phyloP scores from a whole-genome alignment of 2,888 invertebrate species.

The Agonopterix subpropinquella region DNA sequence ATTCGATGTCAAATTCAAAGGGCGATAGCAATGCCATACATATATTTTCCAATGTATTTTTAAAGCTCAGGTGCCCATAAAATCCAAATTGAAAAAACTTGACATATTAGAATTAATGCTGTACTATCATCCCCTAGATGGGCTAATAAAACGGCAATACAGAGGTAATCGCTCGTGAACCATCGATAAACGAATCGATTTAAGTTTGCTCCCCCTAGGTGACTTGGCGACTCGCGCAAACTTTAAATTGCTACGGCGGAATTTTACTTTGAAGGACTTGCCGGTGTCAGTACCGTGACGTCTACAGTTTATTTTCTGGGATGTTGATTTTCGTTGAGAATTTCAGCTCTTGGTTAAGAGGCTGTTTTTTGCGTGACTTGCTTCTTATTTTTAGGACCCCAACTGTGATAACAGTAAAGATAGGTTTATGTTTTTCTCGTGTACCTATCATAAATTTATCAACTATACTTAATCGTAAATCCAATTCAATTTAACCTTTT shows the following conservation, averaged over 20 bases:
- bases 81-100: background rate
- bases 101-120: background rate
- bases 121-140: conserved; percentile 2
- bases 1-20: too few species aligned
- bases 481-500: too few species aligned
- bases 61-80: too few species aligned
- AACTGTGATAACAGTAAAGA: too few species aligned
- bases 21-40: too few species aligned
- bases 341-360: too few species aligned
- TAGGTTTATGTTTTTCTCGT: too few species aligned
- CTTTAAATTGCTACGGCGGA: conserved; percentile 70
- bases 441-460: too few species aligned
- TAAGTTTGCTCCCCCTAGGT: conserved; percentile 59
- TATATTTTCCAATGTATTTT: too few species aligned
- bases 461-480: too few species aligned
- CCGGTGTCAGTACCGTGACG: conserved; percentile 8
- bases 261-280: conserved; percentile 39
- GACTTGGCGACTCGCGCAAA: conserved; percentile 53
- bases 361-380: too few species aligned
- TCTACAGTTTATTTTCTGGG: conserved; percentile 10
- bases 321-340: conserved; percentile 4
- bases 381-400: too few species aligned
- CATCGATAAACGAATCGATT: conserved; percentile 72
- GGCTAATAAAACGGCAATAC: conserved; percentile 55
- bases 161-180: conserved; percentile 66